Evolutionary conservation across 2,888 invertebrate species (phyloP), one percentile per base, ranked within the genome.

Genomic region (Teleogryllus oceanicus): DNA sequence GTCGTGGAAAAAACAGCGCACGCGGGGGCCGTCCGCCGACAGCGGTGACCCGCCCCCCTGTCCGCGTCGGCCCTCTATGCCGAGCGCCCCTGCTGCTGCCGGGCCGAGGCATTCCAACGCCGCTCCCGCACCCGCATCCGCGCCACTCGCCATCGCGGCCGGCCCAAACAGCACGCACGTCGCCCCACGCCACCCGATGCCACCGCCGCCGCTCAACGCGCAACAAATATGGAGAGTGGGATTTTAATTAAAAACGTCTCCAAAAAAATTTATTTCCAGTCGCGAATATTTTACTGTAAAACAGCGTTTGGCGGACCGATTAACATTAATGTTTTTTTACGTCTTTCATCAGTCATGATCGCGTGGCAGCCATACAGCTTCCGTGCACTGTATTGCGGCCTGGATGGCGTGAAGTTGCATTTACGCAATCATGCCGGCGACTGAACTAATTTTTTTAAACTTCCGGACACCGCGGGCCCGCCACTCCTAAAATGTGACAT

Each of bases 241-340:
- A 18, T 62, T 62, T 62, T 62, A 62, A 62, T 62, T 62, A 13
- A n/a, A 62, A 62, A 62, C 62, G 8, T 62, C 62, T 62, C 62
- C 16, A 12, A 13, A 62, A 18, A 62, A 62, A n/a, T 8, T 37
- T 37, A 37, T 37, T 62, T 18, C 12, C 62, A 62, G 62, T 10
- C 62, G 62, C 62, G 62, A 62, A 62, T 62, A 62, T 62, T 62
- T 62, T 62, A 62, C 62, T 37, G 62, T n/a, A n/a, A 62, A 62
- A 62, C 62, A 62, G 62, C n/a, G n/a, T 62, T 62, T 62, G 62
- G 62, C n/a, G 62, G 62, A n/a, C 37, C 62, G 62, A 62, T 62
- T 62, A 13, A n/a, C 62, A 62, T 62, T 62, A 18, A 62, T 62
- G n/a, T 62, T 62, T 13, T 62, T 37, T 62, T 62, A 13, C n/a